Evolutionary conservation across 2,113 vertebrate genomes (phyloP).

Genomic region (Halcyon senegalensis): DNA sequence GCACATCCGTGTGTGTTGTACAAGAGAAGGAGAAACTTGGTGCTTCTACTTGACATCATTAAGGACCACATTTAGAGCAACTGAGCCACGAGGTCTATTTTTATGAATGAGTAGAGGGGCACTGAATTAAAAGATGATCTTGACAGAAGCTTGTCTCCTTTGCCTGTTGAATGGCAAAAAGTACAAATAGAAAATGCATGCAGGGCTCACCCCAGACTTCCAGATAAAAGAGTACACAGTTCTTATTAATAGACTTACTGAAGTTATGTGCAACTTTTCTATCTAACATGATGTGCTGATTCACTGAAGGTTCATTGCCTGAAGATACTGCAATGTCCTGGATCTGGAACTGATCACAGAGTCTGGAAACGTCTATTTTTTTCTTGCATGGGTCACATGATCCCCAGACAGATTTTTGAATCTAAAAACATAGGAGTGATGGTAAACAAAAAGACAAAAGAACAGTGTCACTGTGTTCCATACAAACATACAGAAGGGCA

Average conservation of each 20-base stretch:
- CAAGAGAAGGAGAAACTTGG: background rate
- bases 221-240: background rate
- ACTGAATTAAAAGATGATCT: background rate
- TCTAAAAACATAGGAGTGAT: slow-evolving; percentile 64
- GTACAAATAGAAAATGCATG: background rate
- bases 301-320: slow-evolving; percentile 13
- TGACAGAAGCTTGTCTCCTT: background rate
- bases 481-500: background rate
- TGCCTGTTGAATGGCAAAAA: background rate
- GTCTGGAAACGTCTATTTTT: slow-evolving; percentile 65
- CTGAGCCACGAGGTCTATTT: background rate
- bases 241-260: slow-evolving; percentile 68
- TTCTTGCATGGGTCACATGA: slow-evolving; percentile 42
- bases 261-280: slow-evolving; percentile 78
- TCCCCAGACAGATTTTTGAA: slow-evolving; percentile 81
- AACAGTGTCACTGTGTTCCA: background rate
- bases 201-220: background rate
- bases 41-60: background rate
- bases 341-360: slow-evolving; percentile 71
- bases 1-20: rapidly evolving
- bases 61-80: background rate
- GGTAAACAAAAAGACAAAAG: background rate
- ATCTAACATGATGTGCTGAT: slow-evolving; percentile 77
- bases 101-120: background rate
- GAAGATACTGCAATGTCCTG: slow-evolving; percentile 30